Evolutionary conservation across 2,797 vertebrate genomes (phyloP).

Genomic region (Chlorospingus flavigularis): DNA sequence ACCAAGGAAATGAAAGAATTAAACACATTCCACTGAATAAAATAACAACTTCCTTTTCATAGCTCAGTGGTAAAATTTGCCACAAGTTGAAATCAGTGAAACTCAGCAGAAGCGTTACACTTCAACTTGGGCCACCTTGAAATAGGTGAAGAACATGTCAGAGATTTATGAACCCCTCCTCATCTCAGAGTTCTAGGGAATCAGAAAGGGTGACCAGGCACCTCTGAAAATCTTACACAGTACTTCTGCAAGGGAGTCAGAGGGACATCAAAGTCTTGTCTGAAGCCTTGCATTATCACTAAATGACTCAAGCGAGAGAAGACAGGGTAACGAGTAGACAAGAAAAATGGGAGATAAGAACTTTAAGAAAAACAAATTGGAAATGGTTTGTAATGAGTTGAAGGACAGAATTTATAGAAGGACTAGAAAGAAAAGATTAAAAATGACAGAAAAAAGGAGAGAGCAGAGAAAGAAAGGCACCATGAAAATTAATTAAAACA

Average conservation of each 20-base stretch:
- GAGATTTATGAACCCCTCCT: neutral
- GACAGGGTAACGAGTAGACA: neutral
- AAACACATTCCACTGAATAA: neutral
- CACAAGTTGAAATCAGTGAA: neutral
- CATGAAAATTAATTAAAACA: neutral
- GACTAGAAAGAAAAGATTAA: neutral
- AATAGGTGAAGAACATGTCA: neutral
- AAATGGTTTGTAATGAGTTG: neutral
- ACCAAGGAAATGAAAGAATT: neutral
- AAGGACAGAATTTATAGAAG: neutral
- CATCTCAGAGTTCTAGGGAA: neutral
- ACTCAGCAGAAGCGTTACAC: neutral
- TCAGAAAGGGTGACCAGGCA: neutral
- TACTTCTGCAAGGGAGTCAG: neutral
- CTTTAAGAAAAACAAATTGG: neutral
- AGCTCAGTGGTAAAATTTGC: neutral
- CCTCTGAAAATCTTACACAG: neutral
- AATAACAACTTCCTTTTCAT: neutral
- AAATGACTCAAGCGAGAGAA: neutral
- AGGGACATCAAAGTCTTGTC: neutral
- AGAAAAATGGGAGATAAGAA: neutral
- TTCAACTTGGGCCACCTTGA: neutral
- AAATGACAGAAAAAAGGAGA: neutral
- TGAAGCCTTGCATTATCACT: neutral
- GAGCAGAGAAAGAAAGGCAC: neutral